Evolutionary conservation across 1,140 invertebrate genomes (phyloP).

Genomic region (Armadillidium nasatum): DNA sequence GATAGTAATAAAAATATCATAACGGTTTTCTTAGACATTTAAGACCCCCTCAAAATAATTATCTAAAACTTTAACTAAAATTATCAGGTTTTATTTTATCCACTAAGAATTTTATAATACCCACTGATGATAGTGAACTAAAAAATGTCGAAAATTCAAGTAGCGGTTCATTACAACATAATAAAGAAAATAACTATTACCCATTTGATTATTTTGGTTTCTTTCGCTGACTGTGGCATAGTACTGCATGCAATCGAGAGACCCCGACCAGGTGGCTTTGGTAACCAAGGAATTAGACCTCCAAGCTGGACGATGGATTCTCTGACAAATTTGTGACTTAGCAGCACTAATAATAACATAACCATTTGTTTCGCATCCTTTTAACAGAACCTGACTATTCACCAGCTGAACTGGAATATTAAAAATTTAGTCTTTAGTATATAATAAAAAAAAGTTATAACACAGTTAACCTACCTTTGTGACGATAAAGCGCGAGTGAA

Average conservation of each 20-base stretch:
- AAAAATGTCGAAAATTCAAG: too few relatives aligned
- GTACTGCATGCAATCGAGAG: slow-evolving; percentile 96
- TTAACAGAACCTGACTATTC: slow-evolving; percentile 92
- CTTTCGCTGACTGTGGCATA: slow-evolving; percentile 91
- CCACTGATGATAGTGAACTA: too few relatives aligned
- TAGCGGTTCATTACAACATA: not conserved
- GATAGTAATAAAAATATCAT: too few relatives aligned
- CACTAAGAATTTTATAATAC: too few relatives aligned
- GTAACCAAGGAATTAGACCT: slow-evolving; percentile 77
- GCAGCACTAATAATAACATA: slow-evolving; percentile 95
- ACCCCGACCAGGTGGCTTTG: slow-evolving; percentile 92
- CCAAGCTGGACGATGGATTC: slow-evolving; percentile 87
- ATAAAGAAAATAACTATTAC: slow-evolving; percentile 29
- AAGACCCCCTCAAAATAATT: too few relatives aligned
- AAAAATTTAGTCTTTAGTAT: not conserved
- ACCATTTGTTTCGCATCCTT: slow-evolving; percentile 91
- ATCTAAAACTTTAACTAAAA: too few relatives aligned
- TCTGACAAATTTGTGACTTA: slow-evolving; percentile 87
- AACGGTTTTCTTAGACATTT: too few relatives aligned
- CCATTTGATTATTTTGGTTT: slow-evolving; percentile 59
- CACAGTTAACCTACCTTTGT: too few relatives aligned
- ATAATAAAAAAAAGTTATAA: too few relatives aligned
- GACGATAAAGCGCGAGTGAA: too few relatives aligned
- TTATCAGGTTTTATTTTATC: too few relatives aligned
- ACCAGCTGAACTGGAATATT: slow-evolving; percentile 72